Evolutionary conservation across 1,140 invertebrate species (phyloP), one percentile per base, ranked within the genome.

Genomic region (Drosophila yakuba): DNA sequence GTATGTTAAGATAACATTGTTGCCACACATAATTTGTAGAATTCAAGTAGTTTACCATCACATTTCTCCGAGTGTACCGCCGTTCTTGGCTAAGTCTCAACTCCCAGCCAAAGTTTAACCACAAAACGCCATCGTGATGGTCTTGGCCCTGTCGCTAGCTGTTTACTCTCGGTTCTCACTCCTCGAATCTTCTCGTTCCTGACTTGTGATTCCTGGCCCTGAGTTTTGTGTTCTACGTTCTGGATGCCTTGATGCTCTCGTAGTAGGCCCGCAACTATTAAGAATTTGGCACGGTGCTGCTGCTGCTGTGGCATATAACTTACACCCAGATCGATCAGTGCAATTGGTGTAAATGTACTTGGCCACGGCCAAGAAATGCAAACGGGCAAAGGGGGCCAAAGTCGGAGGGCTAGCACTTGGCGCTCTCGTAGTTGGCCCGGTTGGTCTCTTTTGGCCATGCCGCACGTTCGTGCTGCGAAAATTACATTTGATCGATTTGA

Each of bases 401-500:
- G 48, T 61, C 60, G 52, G 62, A 64, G 64, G 73, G 74, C 73
- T 56, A 64, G 58, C 80, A 90, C 84, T 90, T 90, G 80, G 80
- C 85, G 80, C 84, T 88, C 84, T 88, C 75, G 47, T 55, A 47
- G 52, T 55, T 64, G 57, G 74, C 63, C 45, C 12, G 36, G 54
- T 15, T 6, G 59, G 36, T 36, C 74, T 67, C 57, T 56, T 72
- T 69, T 62, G 44, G 66, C 80, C 77, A 90, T 84, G 84, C 80
- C 66, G 84, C 84, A 89, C 84, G 84, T 89, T 89, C 85, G 85
- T 89, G 84, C 80, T 89, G 85, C 86, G 81, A 81, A 91, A 91
- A 92, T 92, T 92, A 90, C 86, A 90, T 91, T 92, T 92, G 91
- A 92, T 92, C 91, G 91, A 92, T 92, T 92, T 92, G 91, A 92